These are phyloP conservation scores for Macaca mulatta DNA, from an alignment of 2,113 vertebrate species.

Conservation along the genomic window DNA sequence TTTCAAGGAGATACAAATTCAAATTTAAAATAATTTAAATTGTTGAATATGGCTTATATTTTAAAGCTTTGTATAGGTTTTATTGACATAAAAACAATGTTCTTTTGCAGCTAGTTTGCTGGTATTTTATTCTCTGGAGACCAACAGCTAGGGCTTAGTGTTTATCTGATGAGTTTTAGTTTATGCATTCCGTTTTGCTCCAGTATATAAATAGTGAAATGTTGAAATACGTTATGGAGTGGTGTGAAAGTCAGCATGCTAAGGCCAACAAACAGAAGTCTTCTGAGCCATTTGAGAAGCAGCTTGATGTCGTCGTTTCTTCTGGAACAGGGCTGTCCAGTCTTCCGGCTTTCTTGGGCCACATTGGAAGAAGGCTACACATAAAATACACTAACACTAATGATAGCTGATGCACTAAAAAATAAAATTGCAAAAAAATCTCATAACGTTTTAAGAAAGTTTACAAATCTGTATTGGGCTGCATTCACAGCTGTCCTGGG, in stretches of 20 bases:
- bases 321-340: neutral
- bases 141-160: neutral
- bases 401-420: no score
- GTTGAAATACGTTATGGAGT: neutral
- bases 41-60: neutral
- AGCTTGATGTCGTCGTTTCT: neutral
- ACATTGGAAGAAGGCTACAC: no score
- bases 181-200: neutral
- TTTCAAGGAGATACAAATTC: slow-evolving; percentile 2
- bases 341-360: no score
- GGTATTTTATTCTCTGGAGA: neutral
- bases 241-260: neutral
- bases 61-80: neutral
- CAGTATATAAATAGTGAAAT: neutral
- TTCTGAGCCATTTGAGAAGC: neutral
- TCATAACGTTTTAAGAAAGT: no score
- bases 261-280: neutral
- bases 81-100: neutral
- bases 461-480: no score
- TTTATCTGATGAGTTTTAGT: neutral
- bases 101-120: neutral
- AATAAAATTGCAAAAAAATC: no score
- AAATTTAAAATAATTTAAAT: neutral
- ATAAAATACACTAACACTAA: no score
- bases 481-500: no score